Percentiles rank a stretch among this genome's conserved stretches.
phyloP scores from a whole-genome alignment of 1,140 invertebrate genomes.

The Aphidius gifuensis region DNA sequence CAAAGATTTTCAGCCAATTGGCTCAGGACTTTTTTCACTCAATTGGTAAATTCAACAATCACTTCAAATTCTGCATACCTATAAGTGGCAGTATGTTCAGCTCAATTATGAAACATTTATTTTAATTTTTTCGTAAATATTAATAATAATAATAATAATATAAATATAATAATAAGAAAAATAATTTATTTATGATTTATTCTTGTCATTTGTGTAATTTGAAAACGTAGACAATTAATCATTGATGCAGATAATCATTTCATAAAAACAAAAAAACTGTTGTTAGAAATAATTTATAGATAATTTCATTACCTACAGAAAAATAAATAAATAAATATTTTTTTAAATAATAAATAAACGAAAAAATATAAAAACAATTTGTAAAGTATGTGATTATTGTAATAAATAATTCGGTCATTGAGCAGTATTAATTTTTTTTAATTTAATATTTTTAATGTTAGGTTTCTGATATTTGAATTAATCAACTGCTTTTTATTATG shows the following conservation, averaged over 20 bases:
- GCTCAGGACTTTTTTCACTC: background rate
- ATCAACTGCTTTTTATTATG: background rate
- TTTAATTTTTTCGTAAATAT: too few relatives aligned
- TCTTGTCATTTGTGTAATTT: slow-evolving; percentile 13
- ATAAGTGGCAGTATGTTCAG: background rate
- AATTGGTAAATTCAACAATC: slow-evolving; percentile 3
- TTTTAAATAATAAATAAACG: background rate
- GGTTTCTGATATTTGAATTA: background rate
- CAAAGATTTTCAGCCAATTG: slow-evolving; percentile 11
- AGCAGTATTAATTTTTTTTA: background rate
- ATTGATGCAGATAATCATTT: slow-evolving; percentile 21
- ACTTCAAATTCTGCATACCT: slow-evolving; percentile 5
- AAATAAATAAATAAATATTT: background rate
- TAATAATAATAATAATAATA: background rate
- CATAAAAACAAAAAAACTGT: slow-evolving; percentile 7
- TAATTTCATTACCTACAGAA: slow-evolving; percentile 13
- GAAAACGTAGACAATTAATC: slow-evolving; percentile 18
- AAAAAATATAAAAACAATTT: background rate
- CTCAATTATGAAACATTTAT: background rate
- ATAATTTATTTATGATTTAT: slow-evolving; percentile 1
- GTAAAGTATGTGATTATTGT: background rate
- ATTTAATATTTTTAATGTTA: background rate
- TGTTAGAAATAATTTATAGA: slow-evolving; percentile 7
- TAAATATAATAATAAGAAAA: slow-evolving; percentile 1
- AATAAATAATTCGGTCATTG: background rate